These are phyloP conservation scores for Anguilla obscura DNA, from an alignment of 2,797 vertebrate genomes.

Conservation along the genomic window DNA sequence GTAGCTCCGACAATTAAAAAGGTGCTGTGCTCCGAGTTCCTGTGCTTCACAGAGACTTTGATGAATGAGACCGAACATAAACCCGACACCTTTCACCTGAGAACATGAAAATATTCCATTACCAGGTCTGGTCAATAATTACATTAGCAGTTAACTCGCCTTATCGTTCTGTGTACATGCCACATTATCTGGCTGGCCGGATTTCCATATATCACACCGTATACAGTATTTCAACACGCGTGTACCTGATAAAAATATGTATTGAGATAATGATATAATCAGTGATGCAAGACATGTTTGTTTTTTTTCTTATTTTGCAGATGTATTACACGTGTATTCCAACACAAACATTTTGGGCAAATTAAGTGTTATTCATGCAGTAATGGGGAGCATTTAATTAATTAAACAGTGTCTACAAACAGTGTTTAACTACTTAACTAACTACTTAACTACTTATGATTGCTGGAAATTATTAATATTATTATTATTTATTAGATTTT, in stretches of 20 bases:
- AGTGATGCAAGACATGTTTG: not conserved
- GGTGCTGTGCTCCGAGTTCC: not conserved
- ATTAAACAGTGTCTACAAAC: no score
- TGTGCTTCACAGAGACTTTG: not conserved
- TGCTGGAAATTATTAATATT: no score
- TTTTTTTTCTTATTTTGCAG: not conserved
- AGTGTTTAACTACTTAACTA: no score
- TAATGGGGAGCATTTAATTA: no score
- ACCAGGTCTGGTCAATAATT: slow-evolving; percentile 9
- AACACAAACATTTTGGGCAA: not conserved
- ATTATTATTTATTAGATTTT: no score
- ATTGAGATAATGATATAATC: not conserved
- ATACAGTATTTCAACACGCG: not conserved
- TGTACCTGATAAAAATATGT: not conserved
- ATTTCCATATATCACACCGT: not conserved
- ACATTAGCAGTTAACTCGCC: not conserved
- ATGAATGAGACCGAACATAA: slow-evolving; percentile 13
- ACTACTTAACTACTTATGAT: no score
- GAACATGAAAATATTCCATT: slow-evolving; percentile 10
- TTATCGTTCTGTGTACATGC: slow-evolving; percentile 2
- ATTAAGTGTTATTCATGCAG: no score
- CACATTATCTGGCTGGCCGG: not conserved
- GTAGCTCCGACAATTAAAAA: slow-evolving; percentile 18
- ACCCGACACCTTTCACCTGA: slow-evolving; percentile 12
- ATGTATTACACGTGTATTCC: not conserved